Conservation (phyloP, 2,797 vertebrate species). For the Pterois miles region DNA sequence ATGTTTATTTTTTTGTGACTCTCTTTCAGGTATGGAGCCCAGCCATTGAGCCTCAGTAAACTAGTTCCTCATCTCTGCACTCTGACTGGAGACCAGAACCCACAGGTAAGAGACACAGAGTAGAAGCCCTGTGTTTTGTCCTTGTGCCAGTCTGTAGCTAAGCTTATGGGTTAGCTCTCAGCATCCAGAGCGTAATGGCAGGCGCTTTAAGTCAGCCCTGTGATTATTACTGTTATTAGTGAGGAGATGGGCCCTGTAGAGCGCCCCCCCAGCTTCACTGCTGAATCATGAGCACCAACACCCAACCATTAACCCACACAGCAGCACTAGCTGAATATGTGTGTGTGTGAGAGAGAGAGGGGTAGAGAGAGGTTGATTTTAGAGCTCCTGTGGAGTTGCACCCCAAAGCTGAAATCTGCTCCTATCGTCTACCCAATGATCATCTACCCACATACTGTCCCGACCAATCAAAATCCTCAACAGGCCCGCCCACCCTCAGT, state of each 20-base stretch:
- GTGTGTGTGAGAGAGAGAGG: not conserved
- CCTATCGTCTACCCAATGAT: slow-evolving; percentile 67
- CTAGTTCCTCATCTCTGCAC: slow-evolving; percentile 92
- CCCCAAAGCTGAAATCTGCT: slow-evolving; percentile 71
- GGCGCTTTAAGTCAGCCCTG: slow-evolving; percentile 32
- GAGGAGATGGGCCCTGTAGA: slow-evolving; percentile 47
- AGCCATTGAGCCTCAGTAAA: slow-evolving; percentile 91
- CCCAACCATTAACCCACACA: slow-evolving; percentile 55
- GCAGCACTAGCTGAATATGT: not conserved
- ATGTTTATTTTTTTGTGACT: not conserved
- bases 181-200: slow-evolving; percentile 25
- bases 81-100: slow-evolving; percentile 92
- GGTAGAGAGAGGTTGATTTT: slow-evolving; percentile 38
- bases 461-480: slow-evolving; percentile 62
- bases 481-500: slow-evolving; percentile 40
- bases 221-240: slow-evolving; percentile 74
- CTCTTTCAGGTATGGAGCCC: slow-evolving; percentile 86
- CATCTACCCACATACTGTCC: slow-evolving; percentile 65
- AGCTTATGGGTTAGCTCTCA: slow-evolving; percentile 37
- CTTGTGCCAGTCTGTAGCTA: slow-evolving; percentile 5
- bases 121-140: not conserved
- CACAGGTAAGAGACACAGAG: slow-evolving; percentile 85
- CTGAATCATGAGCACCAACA: slow-evolving; percentile 52
- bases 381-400: slow-evolving; percentile 63
- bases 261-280: slow-evolving; percentile 20